A percentile compares a stretch with the other conserved stretches of the same genome.
phyloP scores from a whole-genome alignment of 1,140 invertebrate species.

The Drosophila bipectinata region DNA sequence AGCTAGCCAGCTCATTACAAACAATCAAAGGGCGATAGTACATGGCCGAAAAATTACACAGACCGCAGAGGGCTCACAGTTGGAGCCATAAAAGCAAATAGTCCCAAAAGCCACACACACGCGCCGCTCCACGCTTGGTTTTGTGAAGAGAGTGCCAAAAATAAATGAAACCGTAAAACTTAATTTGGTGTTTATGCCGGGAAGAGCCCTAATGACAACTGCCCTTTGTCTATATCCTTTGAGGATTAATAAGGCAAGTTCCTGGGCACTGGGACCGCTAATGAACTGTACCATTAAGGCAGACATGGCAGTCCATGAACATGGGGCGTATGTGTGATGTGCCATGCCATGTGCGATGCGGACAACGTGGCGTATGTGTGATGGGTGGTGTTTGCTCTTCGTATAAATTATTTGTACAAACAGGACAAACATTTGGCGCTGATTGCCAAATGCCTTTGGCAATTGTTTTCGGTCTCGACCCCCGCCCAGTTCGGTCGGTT shows the following conservation, averaged over 20 bases:
- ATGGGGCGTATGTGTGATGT: conserved; percentile 69
- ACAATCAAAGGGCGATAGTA: conserved; percentile 76
- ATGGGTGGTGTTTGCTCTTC: conserved; percentile 54
- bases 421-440: conserved; percentile 76
- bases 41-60: conserved; percentile 48
- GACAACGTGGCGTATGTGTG: conserved; percentile 56
- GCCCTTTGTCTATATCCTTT: conserved; percentile 46
- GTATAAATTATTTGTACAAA: conserved; percentile 70
- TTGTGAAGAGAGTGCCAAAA: conserved; percentile 48
- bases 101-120: conserved; percentile 19
- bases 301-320: conserved; percentile 57
- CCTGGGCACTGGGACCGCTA: conserved; percentile 51
- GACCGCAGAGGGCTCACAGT: conserved; percentile 24
- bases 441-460: conserved; percentile 75
- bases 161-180: conserved; percentile 75
- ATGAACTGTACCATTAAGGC: conserved; percentile 72
- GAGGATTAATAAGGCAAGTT: conserved; percentile 78
- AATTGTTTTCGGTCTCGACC: conserved; percentile 39
- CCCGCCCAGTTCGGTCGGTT: neutral
- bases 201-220: conserved; percentile 68
- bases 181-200: conserved; percentile 77
- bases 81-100: conserved; percentile 41
- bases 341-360: conserved; percentile 8
- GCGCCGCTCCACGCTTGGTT: neutral
- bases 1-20: conserved; percentile 58